Evolutionary conservation across 2,888 invertebrate species (phyloP).

Genomic region (Agrotis segetum): DNA sequence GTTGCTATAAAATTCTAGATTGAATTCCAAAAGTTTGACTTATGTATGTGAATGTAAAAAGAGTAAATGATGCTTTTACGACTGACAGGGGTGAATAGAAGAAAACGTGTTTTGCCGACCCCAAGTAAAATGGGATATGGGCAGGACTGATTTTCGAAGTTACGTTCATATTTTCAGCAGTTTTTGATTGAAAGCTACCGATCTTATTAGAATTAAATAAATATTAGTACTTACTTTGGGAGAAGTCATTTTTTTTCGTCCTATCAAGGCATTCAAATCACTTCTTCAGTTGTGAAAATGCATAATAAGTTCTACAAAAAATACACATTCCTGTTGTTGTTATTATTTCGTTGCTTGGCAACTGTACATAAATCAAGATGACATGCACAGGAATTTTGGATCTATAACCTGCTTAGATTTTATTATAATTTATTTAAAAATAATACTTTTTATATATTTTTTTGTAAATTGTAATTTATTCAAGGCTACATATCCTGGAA

Average conservation of each 20-base stretch:
- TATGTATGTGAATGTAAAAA: no score
- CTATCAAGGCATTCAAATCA: neutral
- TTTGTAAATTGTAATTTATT: no score
- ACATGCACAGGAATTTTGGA: slow-evolving; percentile 8
- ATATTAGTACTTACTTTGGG: slow-evolving; percentile 74
- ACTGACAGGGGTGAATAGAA: neutral
- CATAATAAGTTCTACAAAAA: neutral
- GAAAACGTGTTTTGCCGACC: no score
- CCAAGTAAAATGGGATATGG: no score
- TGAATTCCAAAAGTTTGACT: no score
- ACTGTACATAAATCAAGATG: slow-evolving; percentile 7
- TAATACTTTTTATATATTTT: neutral
- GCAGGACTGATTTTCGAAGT: no score
- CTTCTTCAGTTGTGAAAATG: neutral
- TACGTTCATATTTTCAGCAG: no score
- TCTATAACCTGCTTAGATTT: neutral
- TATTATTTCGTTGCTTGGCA: slow-evolving; percentile 47
- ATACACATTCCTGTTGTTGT: slow-evolving; percentile 31
- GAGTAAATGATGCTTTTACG: no score
- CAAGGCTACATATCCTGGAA: no score
- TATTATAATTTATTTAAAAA: neutral
- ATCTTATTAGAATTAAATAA: neutral
- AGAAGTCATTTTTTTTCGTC: slow-evolving; percentile 69
- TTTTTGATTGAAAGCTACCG: no score
- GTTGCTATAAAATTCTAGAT: no score